Evolutionary conservation across 2,113 vertebrate species (phyloP).

Genomic region (Ptilorrhoa leucosticta): DNA sequence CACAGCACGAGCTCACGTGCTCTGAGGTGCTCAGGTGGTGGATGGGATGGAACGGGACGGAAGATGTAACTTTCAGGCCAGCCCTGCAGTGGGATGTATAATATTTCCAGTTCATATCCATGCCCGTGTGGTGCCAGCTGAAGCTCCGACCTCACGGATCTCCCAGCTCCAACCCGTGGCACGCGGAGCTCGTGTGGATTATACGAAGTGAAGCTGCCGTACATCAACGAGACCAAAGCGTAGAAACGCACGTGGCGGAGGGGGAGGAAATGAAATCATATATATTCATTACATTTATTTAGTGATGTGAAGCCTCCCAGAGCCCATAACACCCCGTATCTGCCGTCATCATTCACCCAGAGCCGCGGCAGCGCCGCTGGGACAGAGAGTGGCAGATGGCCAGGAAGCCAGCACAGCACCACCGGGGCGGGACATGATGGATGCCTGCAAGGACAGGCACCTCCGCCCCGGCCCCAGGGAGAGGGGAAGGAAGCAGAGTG

Average conservation of each 20-base stretch:
- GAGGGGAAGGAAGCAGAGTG: not conserved
- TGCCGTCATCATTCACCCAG: not conserved
- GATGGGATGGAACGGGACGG: not conserved
- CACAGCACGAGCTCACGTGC: accelerated
- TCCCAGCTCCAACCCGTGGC: accelerated
- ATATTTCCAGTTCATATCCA: not conserved
- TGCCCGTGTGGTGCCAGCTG: accelerated
- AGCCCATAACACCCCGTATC: not conserved
- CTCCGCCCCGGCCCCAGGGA: not conserved
- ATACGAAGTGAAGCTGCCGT: accelerated
- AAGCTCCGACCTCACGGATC: not conserved
- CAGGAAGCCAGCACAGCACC: not conserved
- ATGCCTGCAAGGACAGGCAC: not conserved
- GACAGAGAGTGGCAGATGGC: not conserved
- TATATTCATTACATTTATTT: slow-evolving; percentile 21
- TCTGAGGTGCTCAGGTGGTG: accelerated
- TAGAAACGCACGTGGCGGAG: not conserved
- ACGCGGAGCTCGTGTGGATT: accelerated
- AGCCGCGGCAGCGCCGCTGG: not conserved
- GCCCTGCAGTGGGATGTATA: accelerated
- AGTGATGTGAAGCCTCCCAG: not conserved
- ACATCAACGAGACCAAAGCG: not conserved
- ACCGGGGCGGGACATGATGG: accelerated
- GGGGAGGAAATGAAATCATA: not conserved
- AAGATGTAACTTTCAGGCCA: not conserved